Percentiles rank a stretch among this genome's conserved stretches.
These are phyloP conservation scores for Neosilurus mollespiculum DNA, from an alignment of 2,797 vertebrate genomes.

Conservation along the genomic window DNA sequence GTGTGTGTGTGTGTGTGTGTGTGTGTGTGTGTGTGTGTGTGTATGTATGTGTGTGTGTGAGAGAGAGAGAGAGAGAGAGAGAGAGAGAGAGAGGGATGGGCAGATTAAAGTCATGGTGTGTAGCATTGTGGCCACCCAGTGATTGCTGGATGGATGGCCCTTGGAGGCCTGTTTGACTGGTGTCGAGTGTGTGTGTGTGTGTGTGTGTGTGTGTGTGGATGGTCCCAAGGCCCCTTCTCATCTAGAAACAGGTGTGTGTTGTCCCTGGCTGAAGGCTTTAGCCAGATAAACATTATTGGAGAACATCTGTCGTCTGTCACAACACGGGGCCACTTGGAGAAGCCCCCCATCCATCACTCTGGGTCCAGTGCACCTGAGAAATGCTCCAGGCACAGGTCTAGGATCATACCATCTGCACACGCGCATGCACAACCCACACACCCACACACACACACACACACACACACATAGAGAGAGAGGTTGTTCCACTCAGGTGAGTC, in stretches of 20 bases:
- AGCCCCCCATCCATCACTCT: slow-evolving; percentile 73
- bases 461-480: slow-evolving; percentile 35
- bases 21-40: slow-evolving; percentile 29
- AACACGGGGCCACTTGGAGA: slow-evolving; percentile 63
- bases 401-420: slow-evolving; percentile 6
- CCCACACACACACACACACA: slow-evolving; percentile 31
- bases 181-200: slow-evolving; percentile 29
- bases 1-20: slow-evolving; percentile 9
- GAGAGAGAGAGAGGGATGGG: too few relatives aligned
- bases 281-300: slow-evolving; percentile 81
- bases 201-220: slow-evolving; percentile 60
- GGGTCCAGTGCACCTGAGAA: slow-evolving; percentile 66
- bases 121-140: slow-evolving; percentile 65
- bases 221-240: slow-evolving; percentile 68
- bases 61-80: too few relatives aligned
- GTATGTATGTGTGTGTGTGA: slow-evolving; percentile 15
- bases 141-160: slow-evolving; percentile 50
- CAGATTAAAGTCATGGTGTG: slow-evolving; percentile 48
- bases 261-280: slow-evolving; percentile 73
- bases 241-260: slow-evolving; percentile 81
- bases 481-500: slow-evolving; percentile 16
- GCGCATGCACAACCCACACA: slow-evolving; percentile 18
- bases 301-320: slow-evolving; percentile 84
- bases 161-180: slow-evolving; percentile 59
- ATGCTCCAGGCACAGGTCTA: slow-evolving; percentile 52